Evolutionary conservation across 2,797 vertebrate species (phyloP), one percentile per base, ranked within the genome.

Genomic region (Acanthopagrus latus): DNA sequence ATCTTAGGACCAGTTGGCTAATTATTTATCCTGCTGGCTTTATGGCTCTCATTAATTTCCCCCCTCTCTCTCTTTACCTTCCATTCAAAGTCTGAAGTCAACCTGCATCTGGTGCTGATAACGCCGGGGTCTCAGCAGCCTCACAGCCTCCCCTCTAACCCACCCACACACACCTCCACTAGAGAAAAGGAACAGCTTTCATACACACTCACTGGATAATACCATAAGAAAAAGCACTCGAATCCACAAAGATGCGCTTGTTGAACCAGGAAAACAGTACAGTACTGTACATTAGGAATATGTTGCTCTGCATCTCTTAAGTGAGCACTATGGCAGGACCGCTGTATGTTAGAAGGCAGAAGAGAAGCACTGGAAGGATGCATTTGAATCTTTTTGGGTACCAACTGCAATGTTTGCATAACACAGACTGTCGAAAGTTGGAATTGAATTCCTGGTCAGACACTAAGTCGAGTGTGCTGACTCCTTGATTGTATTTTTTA

Each of bases 31-130:
- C 94, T 90, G 85, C 92, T 92, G 90, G 90, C 89, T 94, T 95
- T 95, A 95, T 94, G 92, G 92, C 92, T 91, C 92, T 95, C 94
- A 94, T 95, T 95, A 95, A 95, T 95, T 95, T 92, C 91, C 91
- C 90, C 83, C 87, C 87, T 73, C 88, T 91, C 90, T 93, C 92
- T 93, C 91, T 95, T 92, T 95, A 93, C 89, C 91, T 93, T 93
- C 92, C 86, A 93, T 93, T 94, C 85, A 94, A 95, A 94, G 89
- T 93, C 88, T 93, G 88, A 89, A 95, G 93, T 93, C 93, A 94
- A 94, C 92, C 92, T 93, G 93, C 93, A 95, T 95, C 92, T 95
- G 93, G 91, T 90, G 91, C 94, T 92, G 94, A 96, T 96, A 95
- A 95, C 91, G 88, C 67, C 3, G 59, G 77, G 92, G 90, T 91